Evolutionary conservation across 2,888 invertebrate genomes (phyloP), one percentile per base, ranked within the genome.

Genomic region (Exocentrus adspersus): DNA sequence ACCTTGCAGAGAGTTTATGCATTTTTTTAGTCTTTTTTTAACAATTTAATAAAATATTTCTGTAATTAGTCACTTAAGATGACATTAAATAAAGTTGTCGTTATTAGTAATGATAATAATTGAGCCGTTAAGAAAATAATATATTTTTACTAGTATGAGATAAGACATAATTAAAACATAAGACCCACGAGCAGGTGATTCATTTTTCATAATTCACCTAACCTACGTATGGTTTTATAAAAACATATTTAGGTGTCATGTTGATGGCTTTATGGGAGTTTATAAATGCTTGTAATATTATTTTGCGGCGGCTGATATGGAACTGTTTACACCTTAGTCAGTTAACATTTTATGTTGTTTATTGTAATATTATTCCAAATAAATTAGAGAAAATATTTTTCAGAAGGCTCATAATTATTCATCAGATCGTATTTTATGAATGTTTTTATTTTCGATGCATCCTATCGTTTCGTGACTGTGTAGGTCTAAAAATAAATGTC

Each of bases 1-100:
- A 69, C 63, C 68, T 61, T 64, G 67, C 68, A 62, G 66, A 54
- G 64, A 67, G 50, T 62, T n/a, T 64, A 62, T 62, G 60, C 21
- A 53, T 51, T 63, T 45, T 64, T 61, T n/a, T 52, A 59, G 54
- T 53, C 59, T 70, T n/a, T n/a, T 43, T 57, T 70, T 65, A 68
- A 70, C 68, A 67, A 68, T 64, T 51, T 60, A 12, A 16, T 46
- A 46, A 12, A 32, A 46, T 45, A 57, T 30, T n/a, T n/a, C n/a
- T n/a, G n/a, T n/a, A n/a, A n/a, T n/a, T 14, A 46, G 7, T 30
- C 32, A 57, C 32, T 30, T 46, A 57, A 46, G 14, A 6, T 10
- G 46, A 9, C 20, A 46, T 57, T 57, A 46, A 43, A 54, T 43
- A 54, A 57, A 19, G 45, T 57, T 46, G 17, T 46, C 32, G 12